Base-by-base conservation (phyloP, 92 coral and sea anemone genomes). In the Isaurus tuberculatus region DNA sequence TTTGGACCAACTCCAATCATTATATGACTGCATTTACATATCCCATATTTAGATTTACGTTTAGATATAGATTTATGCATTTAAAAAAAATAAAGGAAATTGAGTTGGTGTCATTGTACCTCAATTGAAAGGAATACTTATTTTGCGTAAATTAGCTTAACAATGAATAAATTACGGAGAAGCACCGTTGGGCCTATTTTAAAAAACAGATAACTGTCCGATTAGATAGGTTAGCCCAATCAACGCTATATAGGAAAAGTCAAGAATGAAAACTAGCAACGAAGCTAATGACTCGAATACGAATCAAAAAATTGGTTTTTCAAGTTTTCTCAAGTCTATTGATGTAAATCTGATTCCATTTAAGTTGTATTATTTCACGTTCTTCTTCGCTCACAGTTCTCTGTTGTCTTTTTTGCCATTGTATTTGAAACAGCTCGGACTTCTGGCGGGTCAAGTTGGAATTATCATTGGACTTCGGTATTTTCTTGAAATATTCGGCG, bases 391-490 rank as follows among this genome's bases (percentile, higher is more conserved):
- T 53, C 79, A 81, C 73, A 80, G 72, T 16, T 73, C 90, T 17
- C 79, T 85, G 1, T 63, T 87, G 43, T 83, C 83, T 31, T 87
- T 73, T 74, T 61, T 87, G 79, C 80, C 90, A 42, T 36, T 87
- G 44, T 87, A 87, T 57, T 69, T 87, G 65, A 87, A 87, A 30
- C 90, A 87, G 53, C 11, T 87, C 9, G 90, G 90, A 49, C 87
- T 83, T 4, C 37, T 32, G 4, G 90, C 90, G n/a, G 48, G 78
- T 16, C 80, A 68, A 36, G 90, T 78, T 4, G 90, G 90, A 4
- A 29, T 85, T 15, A 44, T 87, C 28, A 51, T 85, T 0, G 90
- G 90, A 9, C 46, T 87, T 30, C 83, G 90, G 0, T 85, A 73
- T 31, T 64, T 87, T 61, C 79, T 87, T 16, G 86, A 87, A 53